phyloP scores from a whole-genome alignment of 2,113 vertebrate species.

The Equus quagga region DNA sequence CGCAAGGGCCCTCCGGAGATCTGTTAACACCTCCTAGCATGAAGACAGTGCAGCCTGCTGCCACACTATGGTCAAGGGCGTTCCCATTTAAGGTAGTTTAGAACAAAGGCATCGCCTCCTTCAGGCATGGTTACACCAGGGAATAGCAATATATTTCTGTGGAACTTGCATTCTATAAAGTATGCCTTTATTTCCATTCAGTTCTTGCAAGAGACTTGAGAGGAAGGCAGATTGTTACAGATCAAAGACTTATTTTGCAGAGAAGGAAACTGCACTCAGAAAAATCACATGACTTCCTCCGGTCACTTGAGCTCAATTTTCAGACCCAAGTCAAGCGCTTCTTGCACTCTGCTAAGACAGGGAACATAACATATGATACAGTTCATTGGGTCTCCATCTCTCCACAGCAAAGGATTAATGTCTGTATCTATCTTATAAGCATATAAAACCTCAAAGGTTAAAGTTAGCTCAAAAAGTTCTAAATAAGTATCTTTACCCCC shows the following conservation, averaged over 20 bases:
- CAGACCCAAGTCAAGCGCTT: not conserved
- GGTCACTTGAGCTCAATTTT: not conserved
- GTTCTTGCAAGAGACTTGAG: slow-evolving; percentile 24
- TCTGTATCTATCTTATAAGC: not conserved
- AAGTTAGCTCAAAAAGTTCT: not conserved
- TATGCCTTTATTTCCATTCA: not conserved
- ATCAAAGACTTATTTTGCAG: not conserved
- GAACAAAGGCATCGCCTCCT: not conserved
- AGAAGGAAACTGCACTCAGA: not conserved
- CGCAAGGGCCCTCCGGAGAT: not conserved
- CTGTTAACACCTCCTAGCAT: no score
- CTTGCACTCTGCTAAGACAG: not conserved
- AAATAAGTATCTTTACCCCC: not conserved
- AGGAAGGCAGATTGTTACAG: not conserved
- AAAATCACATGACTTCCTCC: not conserved
- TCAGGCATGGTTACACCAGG: not conserved
- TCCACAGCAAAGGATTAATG: not conserved
- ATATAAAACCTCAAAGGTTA: not conserved
- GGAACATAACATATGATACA: not conserved
- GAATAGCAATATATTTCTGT: not conserved
- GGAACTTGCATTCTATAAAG: not conserved
- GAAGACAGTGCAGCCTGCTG: not conserved
- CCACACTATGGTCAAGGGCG: fast-evolving
- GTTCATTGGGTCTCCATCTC: not conserved
- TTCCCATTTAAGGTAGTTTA: not conserved